Conservation (phyloP, 2,888 invertebrate genomes). For the Campoplex nolae region DNA sequence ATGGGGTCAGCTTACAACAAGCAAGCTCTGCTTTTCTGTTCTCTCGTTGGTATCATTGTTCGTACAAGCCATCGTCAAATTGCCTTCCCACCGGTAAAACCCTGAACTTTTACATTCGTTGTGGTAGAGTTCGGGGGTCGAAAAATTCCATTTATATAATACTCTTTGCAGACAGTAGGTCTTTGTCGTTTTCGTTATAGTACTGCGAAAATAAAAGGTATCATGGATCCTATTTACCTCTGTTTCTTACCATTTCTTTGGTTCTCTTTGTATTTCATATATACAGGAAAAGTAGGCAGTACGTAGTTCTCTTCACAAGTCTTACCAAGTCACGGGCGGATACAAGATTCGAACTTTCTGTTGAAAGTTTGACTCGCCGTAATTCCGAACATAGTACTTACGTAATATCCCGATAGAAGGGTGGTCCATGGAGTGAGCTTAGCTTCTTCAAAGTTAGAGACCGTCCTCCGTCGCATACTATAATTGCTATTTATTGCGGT, state of each 20-base stretch:
- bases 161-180: slow-evolving; percentile 23
- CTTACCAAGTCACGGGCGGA: slow-evolving; percentile 12
- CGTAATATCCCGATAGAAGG: slow-evolving; percentile 48
- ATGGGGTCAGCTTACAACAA: slow-evolving; percentile 3
- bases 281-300: neutral
- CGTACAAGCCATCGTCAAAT: slow-evolving; percentile 1
- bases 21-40: neutral
- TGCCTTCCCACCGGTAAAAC: slow-evolving; percentile 1
- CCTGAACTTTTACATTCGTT: slow-evolving; percentile 27
- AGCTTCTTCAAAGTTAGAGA: slow-evolving; percentile 44
- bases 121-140: slow-evolving; percentile 7
- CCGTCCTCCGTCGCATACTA: slow-evolving; percentile 69
- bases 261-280: neutral
- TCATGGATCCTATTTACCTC: slow-evolving; percentile 13
- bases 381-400: slow-evolving; percentile 41
- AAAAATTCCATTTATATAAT: slow-evolving; percentile 38
- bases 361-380: slow-evolving; percentile 42
- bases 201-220: slow-evolving; percentile 35
- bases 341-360: slow-evolving; percentile 55
- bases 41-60: slow-evolving; percentile 15
- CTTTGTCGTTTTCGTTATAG: slow-evolving; percentile 53
- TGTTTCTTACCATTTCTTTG: slow-evolving; percentile 21
- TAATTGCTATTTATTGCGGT: slow-evolving; percentile 79
- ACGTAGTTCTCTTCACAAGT: slow-evolving; percentile 32
- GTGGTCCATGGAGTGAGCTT: slow-evolving; percentile 47